Percentiles rank a stretch among this genome's conserved stretches.
Conservation (phyloP, 1,140 invertebrate species). For the Drosophila truncata region DNA sequence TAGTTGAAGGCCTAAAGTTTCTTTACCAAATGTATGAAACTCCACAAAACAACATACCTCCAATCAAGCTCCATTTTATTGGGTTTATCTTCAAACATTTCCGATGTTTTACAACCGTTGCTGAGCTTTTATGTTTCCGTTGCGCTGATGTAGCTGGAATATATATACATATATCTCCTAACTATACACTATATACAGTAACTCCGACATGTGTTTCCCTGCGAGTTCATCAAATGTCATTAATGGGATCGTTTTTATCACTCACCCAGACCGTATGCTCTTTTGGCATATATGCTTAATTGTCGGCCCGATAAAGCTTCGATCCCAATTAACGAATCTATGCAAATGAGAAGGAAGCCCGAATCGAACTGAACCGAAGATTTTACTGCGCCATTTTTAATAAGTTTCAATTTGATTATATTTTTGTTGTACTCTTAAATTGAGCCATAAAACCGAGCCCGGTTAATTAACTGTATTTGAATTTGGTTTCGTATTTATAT, state of each 20-base stretch:
- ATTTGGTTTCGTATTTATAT: slow-evolving; percentile 42
- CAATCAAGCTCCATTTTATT: slow-evolving; percentile 26
- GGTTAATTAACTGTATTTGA: slow-evolving; percentile 71
- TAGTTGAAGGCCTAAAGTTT: background rate
- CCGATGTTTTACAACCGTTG: slow-evolving; percentile 67
- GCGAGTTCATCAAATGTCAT: slow-evolving; percentile 65
- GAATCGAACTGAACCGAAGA: background rate
- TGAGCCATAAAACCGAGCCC: slow-evolving; percentile 71
- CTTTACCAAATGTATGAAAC: background rate
- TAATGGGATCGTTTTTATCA: slow-evolving; percentile 69
- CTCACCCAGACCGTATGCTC: slow-evolving; percentile 23
- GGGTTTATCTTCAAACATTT: slow-evolving; percentile 61
- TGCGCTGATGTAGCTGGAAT: slow-evolving; percentile 47
- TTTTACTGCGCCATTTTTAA: slow-evolving; percentile 66
- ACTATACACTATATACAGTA: slow-evolving; percentile 1
- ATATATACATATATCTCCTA: slow-evolving; percentile 10
- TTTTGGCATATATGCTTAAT: slow-evolving; percentile 71
- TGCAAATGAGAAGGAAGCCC: slow-evolving; percentile 65
- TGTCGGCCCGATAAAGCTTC: slow-evolving; percentile 60
- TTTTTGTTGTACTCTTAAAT: slow-evolving; percentile 70
- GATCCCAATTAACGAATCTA: slow-evolving; percentile 77
- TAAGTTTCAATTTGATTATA: slow-evolving; percentile 77
- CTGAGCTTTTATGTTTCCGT: slow-evolving; percentile 72
- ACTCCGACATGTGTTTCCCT: slow-evolving; percentile 35
- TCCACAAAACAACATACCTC: background rate